A percentile compares a stretch with the other conserved stretches of the same genome.
These are phyloP conservation scores for Bellardia bayeri DNA, from an alignment of 2,888 invertebrate species.

Conservation along the genomic window DNA sequence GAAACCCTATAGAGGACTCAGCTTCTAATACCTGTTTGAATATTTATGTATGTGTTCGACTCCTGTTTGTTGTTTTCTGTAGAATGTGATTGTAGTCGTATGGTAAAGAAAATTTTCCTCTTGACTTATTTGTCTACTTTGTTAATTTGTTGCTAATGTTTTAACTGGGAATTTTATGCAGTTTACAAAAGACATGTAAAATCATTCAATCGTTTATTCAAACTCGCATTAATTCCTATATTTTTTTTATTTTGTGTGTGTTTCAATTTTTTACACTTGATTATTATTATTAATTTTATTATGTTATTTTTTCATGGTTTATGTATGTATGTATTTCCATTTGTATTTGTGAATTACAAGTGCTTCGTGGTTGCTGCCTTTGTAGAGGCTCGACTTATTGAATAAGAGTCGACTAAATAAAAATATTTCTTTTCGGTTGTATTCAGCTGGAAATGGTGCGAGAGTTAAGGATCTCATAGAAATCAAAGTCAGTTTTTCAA, in stretches of 20 bases:
- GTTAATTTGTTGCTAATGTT: slow-evolving; percentile 64
- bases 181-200: neutral
- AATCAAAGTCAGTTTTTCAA: neutral
- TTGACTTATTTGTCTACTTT: slow-evolving; percentile 71
- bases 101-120: slow-evolving; percentile 53
- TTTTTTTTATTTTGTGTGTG: neutral
- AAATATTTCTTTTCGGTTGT: neutral
- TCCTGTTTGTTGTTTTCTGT: neutral
- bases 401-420: neutral
- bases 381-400: neutral
- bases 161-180: slow-evolving; percentile 32
- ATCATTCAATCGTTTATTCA: slow-evolving; percentile 8
- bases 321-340: slow-evolving; percentile 7
- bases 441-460: neutral
- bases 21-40: neutral
- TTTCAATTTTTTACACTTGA: slow-evolving; percentile 11
- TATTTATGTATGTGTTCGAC: slow-evolving; percentile 18
- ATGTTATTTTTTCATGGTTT: neutral
- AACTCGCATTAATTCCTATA: neutral
- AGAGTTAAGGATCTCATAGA: neutral
- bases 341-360: slow-evolving; percentile 58
- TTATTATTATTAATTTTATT: slow-evolving; percentile 8
- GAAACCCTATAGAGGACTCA: no score
- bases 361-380: neutral
- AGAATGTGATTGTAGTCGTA: neutral